Percentiles rank a stretch among this genome's conserved stretches.
Conservation (phyloP, 2,113 vertebrate genomes). For the Aldabrachelys gigantea region DNA sequence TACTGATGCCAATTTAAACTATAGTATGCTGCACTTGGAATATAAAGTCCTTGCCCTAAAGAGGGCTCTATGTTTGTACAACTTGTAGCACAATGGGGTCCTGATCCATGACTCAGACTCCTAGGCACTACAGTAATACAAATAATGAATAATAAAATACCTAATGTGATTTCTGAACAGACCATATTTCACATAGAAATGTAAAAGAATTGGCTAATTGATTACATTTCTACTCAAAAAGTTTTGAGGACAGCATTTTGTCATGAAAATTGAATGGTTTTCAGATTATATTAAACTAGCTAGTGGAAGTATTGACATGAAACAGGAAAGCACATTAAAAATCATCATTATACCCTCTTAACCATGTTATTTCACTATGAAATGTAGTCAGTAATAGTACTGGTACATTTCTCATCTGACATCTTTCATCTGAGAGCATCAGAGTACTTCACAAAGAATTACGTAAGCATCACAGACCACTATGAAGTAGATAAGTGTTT, state of each 20-base stretch:
- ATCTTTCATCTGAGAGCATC: not conserved
- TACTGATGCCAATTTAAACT: no score
- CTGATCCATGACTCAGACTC: no score
- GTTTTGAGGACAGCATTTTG: not conserved
- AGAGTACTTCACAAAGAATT: not conserved
- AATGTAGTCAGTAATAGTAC: not conserved
- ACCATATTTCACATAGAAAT: not conserved
- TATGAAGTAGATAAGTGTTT: not conserved
- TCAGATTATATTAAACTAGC: not conserved
- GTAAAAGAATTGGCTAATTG: not conserved
- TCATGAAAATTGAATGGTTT: not conserved
- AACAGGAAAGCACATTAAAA: not conserved
- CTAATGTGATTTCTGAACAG: not conserved
- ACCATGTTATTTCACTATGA: not conserved
- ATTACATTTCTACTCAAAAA: not conserved
- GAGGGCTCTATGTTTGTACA: no score
- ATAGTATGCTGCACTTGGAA: no score
- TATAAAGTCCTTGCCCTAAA: no score
- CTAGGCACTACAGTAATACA: not conserved
- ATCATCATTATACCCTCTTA: not conserved
- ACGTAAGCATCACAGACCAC: not conserved
- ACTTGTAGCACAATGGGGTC: no score
- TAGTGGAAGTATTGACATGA: not conserved
- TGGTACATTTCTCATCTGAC: not conserved
- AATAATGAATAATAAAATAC: not conserved